These are phyloP conservation scores for Sphyrna mokarran DNA, from an alignment of 2,113 vertebrate species.

Conservation along the genomic window DNA sequence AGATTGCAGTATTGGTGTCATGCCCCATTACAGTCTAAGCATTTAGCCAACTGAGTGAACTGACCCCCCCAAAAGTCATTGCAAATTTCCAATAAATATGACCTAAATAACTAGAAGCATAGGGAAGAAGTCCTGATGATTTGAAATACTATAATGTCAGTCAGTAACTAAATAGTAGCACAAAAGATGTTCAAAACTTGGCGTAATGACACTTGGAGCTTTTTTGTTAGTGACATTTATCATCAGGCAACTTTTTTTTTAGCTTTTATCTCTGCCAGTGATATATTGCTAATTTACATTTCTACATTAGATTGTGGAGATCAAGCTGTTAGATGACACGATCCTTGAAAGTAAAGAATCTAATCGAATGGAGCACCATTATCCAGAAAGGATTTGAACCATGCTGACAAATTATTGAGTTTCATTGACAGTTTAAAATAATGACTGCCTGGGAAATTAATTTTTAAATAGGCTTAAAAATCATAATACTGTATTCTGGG, in stretches of 20 bases:
- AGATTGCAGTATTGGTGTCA: not conserved
- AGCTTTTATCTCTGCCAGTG: constrained; percentile 12
- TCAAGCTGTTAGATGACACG: not conserved
- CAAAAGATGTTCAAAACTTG: constrained; percentile 13
- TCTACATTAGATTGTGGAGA: constrained; percentile 19
- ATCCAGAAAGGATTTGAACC: not conserved
- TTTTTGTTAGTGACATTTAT: constrained; percentile 33
- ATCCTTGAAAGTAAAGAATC: not conserved
- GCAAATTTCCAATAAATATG: not conserved
- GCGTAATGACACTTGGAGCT: constrained; percentile 12
- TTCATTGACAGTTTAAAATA: not conserved
- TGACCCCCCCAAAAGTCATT: not conserved
- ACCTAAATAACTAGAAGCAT: not conserved
- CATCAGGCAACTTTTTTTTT: constrained; percentile 28
- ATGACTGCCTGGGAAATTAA: not conserved
- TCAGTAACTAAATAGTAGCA: not conserved
- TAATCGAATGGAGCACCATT: not conserved
- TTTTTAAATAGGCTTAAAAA: not conserved
- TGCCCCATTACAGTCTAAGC: not conserved
- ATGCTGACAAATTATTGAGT: not conserved
- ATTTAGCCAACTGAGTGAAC: not conserved
- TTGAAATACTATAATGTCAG: not conserved
- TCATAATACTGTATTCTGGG: not conserved
- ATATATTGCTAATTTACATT: constrained; percentile 19
- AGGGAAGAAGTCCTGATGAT: not conserved